phyloP scores from a whole-genome alignment of 2,888 invertebrate species.

The Boloria euphrosyne region DNA sequence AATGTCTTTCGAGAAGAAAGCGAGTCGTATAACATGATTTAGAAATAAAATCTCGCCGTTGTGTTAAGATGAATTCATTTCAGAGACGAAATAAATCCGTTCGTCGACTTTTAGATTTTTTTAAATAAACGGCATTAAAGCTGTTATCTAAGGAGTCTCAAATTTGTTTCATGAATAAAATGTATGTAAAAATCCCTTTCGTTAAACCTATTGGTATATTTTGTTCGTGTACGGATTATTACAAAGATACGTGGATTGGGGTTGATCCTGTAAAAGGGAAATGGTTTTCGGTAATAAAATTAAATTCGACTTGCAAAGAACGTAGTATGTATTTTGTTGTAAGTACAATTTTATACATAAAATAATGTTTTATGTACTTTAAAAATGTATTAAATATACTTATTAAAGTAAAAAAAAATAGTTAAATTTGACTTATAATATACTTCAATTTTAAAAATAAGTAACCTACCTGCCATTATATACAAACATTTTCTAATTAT shows the following conservation, averaged over 20 bases:
- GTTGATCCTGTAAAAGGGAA: no score
- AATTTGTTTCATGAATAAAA: slow-evolving; percentile 27
- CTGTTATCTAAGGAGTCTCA: slow-evolving; percentile 30
- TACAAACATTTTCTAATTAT: no score
- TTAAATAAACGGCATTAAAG: slow-evolving; percentile 31
- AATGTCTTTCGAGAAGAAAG: slow-evolving; percentile 23
- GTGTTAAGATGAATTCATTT: slow-evolving; percentile 34
- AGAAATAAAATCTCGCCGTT: slow-evolving; percentile 25
- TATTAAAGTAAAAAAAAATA: no score
- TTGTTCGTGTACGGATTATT: neutral
- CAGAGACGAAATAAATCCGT: slow-evolving; percentile 32
- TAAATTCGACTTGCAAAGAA: no score
- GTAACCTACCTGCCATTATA: no score
- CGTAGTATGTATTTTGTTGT: no score
- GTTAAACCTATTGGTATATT: neutral
- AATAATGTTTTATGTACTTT: no score
- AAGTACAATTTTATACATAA: no score
- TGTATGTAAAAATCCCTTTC: slow-evolving; percentile 4
- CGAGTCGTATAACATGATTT: slow-evolving; percentile 20
- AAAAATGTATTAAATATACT: no score
- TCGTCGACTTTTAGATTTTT: slow-evolving; percentile 32
- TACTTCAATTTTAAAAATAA: no score
- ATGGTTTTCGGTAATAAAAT: no score
- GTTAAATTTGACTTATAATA: no score
- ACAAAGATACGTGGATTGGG: neutral